A percentile compares a stretch with the other conserved stretches of the same genome.
These are phyloP conservation scores for Ips nitidus DNA, from an alignment of 1,140 invertebrate genomes.

Conservation along the genomic window DNA sequence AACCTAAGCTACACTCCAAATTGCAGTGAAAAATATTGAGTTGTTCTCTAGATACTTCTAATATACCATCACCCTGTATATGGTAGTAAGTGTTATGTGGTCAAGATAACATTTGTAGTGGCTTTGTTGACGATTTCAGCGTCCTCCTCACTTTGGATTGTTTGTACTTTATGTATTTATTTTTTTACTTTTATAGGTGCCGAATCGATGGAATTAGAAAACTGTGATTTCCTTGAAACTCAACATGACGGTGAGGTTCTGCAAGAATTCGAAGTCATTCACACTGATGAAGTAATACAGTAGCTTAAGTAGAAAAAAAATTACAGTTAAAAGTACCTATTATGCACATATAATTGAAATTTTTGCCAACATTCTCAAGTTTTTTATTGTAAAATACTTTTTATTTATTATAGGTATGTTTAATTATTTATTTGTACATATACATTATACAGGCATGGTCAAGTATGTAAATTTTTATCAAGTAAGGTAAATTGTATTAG, in stretches of 20 bases:
- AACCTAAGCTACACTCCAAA: too few species aligned
- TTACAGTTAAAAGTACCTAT: background rate
- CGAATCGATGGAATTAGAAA: conserved; percentile 5
- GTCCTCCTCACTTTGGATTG: too few species aligned
- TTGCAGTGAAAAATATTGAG: too few species aligned
- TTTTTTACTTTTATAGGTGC: background rate
- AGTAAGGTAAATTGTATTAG: too few species aligned
- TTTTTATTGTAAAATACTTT: conserved; percentile 12
- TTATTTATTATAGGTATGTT: conserved; percentile 15
- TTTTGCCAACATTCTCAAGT: background rate
- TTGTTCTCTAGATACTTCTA: too few species aligned
- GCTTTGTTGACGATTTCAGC: too few species aligned
- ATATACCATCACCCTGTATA: too few species aligned
- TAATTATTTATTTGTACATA: conserved; percentile 21
- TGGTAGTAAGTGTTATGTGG: too few species aligned
- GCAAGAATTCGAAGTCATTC: conserved; percentile 21
- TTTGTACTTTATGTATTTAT: background rate
- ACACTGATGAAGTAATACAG: conserved; percentile 14
- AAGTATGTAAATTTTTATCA: too few species aligned
- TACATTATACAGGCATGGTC: background rate
- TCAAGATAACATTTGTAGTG: too few species aligned
- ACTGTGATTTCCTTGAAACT: conserved; percentile 6
- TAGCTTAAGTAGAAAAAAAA: background rate
- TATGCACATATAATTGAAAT: background rate
- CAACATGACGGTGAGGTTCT: conserved; percentile 12